Evolutionary conservation across 92 coral and sea anemone genomes (phyloP).

Genomic region (Phenganax stokvisi): DNA sequence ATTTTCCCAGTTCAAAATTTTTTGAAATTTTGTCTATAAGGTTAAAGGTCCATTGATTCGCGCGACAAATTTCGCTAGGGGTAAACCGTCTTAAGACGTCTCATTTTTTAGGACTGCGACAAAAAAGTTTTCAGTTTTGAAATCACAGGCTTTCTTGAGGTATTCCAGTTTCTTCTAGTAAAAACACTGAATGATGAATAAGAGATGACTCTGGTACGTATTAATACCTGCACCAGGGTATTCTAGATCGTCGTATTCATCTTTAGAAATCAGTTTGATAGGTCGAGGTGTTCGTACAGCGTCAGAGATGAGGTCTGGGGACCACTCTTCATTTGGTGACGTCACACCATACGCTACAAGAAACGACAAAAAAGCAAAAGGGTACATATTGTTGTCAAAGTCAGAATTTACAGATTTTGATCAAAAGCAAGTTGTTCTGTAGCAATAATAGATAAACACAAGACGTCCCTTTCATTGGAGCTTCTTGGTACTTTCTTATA

Average conservation of each 20-base stretch:
- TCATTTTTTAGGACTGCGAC: too few relatives aligned
- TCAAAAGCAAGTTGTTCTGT: background rate
- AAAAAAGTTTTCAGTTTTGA: too few relatives aligned
- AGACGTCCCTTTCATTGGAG: background rate
- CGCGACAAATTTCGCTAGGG: too few relatives aligned
- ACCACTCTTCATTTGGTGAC: slow-evolving; percentile 63
- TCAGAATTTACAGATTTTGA: background rate
- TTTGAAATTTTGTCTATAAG: too few relatives aligned
- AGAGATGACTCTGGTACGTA: background rate
- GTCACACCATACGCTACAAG: background rate
- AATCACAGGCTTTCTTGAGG: too few relatives aligned
- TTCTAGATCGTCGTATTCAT: slow-evolving; percentile 53
- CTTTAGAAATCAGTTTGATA: slow-evolving; percentile 58
- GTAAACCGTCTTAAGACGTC: too few relatives aligned
- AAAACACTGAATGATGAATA: background rate
- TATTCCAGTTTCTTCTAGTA: background rate
- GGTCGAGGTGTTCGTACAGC: slow-evolving; percentile 83
- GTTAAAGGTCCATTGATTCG: too few relatives aligned
- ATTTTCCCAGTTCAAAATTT: too few relatives aligned
- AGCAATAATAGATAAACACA: background rate
- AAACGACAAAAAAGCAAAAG: background rate
- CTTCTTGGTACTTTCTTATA: too few relatives aligned
- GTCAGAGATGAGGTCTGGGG: slow-evolving; percentile 84
- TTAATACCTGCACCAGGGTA: slow-evolving; percentile 24
- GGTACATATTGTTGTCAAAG: background rate